phyloP scores from a whole-genome alignment of 2,113 vertebrate genomes.

The Sorex fumeus region DNA sequence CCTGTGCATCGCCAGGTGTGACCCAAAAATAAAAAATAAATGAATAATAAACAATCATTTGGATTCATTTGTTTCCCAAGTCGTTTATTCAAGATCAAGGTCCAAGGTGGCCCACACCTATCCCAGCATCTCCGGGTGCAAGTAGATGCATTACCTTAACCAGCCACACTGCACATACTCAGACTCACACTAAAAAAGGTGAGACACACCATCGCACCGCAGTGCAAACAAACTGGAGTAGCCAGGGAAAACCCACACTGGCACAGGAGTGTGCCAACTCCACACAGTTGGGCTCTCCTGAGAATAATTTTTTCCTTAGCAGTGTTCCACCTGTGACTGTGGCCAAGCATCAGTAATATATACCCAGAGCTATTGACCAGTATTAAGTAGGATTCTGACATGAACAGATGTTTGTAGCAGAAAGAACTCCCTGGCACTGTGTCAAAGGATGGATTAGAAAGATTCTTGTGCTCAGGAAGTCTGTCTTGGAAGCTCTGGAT shows the following conservation, averaged over 20 bases:
- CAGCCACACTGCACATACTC: background rate
- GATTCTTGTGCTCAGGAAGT: background rate
- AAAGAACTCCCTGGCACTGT: background rate
- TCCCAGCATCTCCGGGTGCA: background rate
- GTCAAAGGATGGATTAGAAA: background rate
- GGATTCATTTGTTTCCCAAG: background rate
- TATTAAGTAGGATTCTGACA: constrained; percentile 26
- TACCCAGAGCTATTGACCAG: background rate
- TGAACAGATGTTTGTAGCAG: background rate
- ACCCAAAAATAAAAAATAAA: too few relatives aligned
- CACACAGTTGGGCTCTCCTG: too few relatives aligned
- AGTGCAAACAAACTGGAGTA: background rate
- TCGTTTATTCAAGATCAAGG: background rate
- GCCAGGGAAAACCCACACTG: background rate
- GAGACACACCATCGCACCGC: background rate
- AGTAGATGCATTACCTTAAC: background rate
- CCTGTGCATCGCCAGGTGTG: too few relatives aligned
- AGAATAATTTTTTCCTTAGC: too few relatives aligned
- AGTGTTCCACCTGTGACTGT: background rate
- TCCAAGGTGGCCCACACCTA: background rate
- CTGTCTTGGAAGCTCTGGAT: background rate
- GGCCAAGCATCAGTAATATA: background rate
- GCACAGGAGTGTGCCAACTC: too few relatives aligned
- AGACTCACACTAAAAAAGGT: background rate
- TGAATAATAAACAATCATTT: background rate